Evolutionary conservation across 2,888 invertebrate genomes (phyloP), one percentile per base, ranked within the genome.

Genomic region (Lycocerus yunnanus): DNA sequence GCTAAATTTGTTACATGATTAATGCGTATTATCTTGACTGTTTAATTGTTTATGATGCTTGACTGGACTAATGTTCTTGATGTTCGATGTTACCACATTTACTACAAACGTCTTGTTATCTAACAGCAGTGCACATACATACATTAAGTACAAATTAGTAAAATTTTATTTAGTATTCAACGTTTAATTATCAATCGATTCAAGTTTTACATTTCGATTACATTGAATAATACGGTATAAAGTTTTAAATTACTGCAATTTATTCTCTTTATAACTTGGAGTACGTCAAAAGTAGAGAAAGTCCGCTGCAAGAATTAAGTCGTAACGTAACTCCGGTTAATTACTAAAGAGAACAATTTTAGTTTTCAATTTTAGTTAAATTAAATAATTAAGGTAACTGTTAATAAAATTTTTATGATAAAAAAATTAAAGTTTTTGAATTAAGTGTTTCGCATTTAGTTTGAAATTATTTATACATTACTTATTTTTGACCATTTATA

Each of bases 1-100:
- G 72, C 72, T 67, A 72, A 78, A 76, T 78, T 78, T 72, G 72
- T 67, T 71, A 74, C 76, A 70, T 78, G 76, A 78, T 78, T 78
- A 76, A 78, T 78, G 74, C 58, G 67, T 69, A 72, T 66, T 74
- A 68, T 61, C 68, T 66, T 66, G 73, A 63, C 27, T 69, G 72
- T 76, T 76, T 78, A 78, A 78, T 76, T 78, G 78, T 78, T 78
- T 76, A 76, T 78, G 69, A 69, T 71, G 69, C 69, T 73, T 69
- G 61, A 69, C 66, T 69, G 69, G 69, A 68, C 73, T 69, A 60
- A 69, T 73, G 66, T 69, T 58, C 66, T 60, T 69, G 69, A 69
- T 69, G 60, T 69, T 69, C 21, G 59, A 69, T 61, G 72, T 72
- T 66, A 66, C 71, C 71, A 58, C 66, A 71, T 59, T 66, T 16